Conservation (phyloP, 2,888 invertebrate genomes). For the Artemia sp. region DNA sequence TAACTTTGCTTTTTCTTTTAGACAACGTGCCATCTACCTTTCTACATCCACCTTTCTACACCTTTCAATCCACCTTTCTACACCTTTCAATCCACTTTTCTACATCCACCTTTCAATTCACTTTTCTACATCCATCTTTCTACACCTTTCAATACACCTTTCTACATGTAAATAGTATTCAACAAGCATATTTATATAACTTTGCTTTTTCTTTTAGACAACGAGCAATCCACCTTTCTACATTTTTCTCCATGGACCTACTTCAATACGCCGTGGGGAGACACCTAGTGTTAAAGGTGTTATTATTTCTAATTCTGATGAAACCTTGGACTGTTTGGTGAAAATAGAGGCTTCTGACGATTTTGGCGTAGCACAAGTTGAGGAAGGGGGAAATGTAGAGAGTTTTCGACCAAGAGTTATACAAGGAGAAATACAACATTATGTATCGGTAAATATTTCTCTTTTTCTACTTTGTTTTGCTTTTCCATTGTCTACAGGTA, state of each 20-base stretch:
- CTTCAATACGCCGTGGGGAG: slow-evolving; percentile 36
- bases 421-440: slow-evolving; percentile 38
- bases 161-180: background rate
- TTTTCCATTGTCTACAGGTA: too few relatives aligned
- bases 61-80: too few relatives aligned
- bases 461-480: too few relatives aligned
- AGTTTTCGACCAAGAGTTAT: slow-evolving; percentile 35
- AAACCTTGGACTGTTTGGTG: slow-evolving; percentile 32
- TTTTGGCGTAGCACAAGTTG: slow-evolving; percentile 38
- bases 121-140: slow-evolving; percentile 11
- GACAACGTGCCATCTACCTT: too few relatives aligned
- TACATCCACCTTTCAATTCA: slow-evolving; percentile 10
- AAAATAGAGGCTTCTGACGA: slow-evolving; percentile 36
- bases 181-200: slow-evolving; percentile 1
- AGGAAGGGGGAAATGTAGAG: slow-evolving; percentile 35
- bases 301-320: slow-evolving; percentile 30
- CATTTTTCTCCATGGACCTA: slow-evolving; percentile 37
- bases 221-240: slow-evolving; percentile 34
- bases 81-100: slow-evolving; percentile 15
- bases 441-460: slow-evolving; percentile 33
- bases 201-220: background rate
- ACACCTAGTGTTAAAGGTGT: slow-evolving; percentile 33
- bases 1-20: too few relatives aligned
- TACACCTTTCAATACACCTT: slow-evolving; percentile 11
- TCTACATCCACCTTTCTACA: too few relatives aligned